Evolutionary conservation across 2,113 vertebrate species (phyloP).

Genomic region (Tauraco erythrolophus): DNA sequence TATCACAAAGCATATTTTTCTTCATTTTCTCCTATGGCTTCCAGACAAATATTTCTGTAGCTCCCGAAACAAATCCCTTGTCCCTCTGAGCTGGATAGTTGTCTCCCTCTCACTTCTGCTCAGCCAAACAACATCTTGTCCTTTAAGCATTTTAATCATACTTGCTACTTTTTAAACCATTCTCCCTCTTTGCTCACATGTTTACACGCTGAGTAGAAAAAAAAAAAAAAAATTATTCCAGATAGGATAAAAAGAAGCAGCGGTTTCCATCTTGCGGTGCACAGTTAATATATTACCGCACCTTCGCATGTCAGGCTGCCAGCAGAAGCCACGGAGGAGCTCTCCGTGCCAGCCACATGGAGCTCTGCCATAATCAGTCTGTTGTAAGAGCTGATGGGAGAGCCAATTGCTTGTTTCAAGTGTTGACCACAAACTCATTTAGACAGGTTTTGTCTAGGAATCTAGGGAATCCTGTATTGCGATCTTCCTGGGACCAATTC

Average conservation of each 20-base stretch:
- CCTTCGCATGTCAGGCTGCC: neutral
- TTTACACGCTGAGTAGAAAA: neutral
- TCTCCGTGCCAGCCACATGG: neutral
- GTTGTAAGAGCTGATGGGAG: neutral
- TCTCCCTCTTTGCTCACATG: neutral
- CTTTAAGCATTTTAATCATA: neutral
- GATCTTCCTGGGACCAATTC: neutral
- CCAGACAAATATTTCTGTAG: slow-evolving; percentile 16
- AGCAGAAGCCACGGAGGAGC: slow-evolving; percentile 10
- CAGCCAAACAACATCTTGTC: neutral
- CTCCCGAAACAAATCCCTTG: neutral
- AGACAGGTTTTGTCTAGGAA: slow-evolving; percentile 32
- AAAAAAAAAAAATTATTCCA: neutral
- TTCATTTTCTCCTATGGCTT: slow-evolving; percentile 16
- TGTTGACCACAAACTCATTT: slow-evolving; percentile 46
- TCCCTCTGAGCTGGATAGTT: neutral
- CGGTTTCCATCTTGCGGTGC: neutral
- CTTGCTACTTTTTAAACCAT: neutral
- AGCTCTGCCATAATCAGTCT: neutral
- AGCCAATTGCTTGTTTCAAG: neutral
- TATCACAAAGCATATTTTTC: neutral
- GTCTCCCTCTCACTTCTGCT: neutral
- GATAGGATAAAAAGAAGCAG: neutral
- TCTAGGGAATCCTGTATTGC: neutral
- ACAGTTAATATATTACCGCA: neutral